phyloP scores from a whole-genome alignment of 2,113 vertebrate species.

The Anseranas semipalmata region DNA sequence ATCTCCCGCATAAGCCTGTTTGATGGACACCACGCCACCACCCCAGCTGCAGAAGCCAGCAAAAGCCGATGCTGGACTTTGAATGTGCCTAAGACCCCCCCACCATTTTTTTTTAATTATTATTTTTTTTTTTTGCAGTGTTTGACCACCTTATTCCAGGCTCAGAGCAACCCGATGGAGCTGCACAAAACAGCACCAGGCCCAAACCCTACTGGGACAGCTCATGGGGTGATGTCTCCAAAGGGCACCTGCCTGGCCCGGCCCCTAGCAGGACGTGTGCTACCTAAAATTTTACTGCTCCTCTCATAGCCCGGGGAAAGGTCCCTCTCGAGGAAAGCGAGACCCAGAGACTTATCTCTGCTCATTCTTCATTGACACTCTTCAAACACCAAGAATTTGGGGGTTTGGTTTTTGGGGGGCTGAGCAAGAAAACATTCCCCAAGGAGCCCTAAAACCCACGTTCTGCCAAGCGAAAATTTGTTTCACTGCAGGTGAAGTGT shows the following conservation, averaged over 20 bases:
- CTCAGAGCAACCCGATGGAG: rapidly evolving
- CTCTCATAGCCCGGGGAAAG: neutral
- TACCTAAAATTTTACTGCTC: too few species aligned
- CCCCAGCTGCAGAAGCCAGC: neutral
- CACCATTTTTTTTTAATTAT: neutral
- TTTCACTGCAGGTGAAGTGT: neutral
- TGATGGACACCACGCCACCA: neutral
- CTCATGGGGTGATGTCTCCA: neutral
- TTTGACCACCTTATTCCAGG: neutral
- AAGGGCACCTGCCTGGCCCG: neutral
- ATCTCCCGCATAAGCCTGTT: rapidly evolving
- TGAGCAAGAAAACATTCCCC: neutral
- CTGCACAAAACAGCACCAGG: neutral
- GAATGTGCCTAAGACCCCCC: neutral
- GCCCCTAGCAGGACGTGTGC: too few species aligned
- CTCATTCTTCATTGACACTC: neutral
- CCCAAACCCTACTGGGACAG: neutral
- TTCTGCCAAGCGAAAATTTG: neutral
- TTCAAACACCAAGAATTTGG: neutral
- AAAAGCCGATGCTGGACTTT: neutral
- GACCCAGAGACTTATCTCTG: neutral
- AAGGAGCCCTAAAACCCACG: neutral
- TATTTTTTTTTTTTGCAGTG: too few species aligned
- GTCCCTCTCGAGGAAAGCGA: neutral
- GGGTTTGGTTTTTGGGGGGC: neutral